Evolutionary conservation across 2,113 vertebrate species (phyloP).

Genomic region (Erinaceus europaeus): DNA sequence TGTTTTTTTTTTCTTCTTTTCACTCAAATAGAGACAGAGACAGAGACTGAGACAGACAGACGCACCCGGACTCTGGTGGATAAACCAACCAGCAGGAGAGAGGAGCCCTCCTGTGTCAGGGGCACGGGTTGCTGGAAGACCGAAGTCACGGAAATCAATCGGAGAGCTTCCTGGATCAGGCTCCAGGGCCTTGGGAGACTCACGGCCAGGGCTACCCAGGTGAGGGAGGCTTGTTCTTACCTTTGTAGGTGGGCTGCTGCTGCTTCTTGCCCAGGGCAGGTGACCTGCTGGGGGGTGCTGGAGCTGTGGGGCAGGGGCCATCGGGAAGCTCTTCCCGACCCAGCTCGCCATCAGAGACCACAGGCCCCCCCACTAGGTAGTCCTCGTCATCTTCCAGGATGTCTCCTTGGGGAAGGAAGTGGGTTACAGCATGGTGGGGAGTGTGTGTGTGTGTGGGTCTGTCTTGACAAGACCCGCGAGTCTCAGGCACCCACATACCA

Average conservation of each 20-base stretch:
- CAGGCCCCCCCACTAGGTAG: conserved; percentile 77
- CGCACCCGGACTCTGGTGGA: too few relatives aligned
- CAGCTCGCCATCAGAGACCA: conserved; percentile 58
- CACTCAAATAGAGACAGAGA: too few relatives aligned
- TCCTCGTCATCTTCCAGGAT: conserved; percentile 86
- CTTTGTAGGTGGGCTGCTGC: conserved; percentile 71
- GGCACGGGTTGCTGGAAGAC: too few relatives aligned
- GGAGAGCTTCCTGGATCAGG: too few relatives aligned
- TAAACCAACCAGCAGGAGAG: too few relatives aligned
- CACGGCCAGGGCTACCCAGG: neutral
- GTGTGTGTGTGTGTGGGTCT: too few relatives aligned
- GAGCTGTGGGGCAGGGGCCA: fast-evolving
- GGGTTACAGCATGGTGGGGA: neutral
- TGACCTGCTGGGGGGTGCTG: conserved; percentile 57
- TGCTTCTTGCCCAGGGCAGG: conserved; percentile 61
- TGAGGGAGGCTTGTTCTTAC: conserved; percentile 61
- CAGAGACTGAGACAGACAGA: too few relatives aligned
- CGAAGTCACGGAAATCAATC: too few relatives aligned
- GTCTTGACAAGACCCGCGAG: too few relatives aligned
- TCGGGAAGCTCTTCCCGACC: conserved; percentile 61
- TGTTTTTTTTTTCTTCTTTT: too few relatives aligned
- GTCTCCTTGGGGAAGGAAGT: conserved; percentile 77
- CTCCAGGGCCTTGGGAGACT: neutral
- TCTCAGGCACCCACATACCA: too few relatives aligned
- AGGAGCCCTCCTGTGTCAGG: neutral